A percentile compares a stretch with the other conserved stretches of the same genome.
Conservation (phyloP, 2,797 vertebrate species). For the Paguma larvata region DNA sequence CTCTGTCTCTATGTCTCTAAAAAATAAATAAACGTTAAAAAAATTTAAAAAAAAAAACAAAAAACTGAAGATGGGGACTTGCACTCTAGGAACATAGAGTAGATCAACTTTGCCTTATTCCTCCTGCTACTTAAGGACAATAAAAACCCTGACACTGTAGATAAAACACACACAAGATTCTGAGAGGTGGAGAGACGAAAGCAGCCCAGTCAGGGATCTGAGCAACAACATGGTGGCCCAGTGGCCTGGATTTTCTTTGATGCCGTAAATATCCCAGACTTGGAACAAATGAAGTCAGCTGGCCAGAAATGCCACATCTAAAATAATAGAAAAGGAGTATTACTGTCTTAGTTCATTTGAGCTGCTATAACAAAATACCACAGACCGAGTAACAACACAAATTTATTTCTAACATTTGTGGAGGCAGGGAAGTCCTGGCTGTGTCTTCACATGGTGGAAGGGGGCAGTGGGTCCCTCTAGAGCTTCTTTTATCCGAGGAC, state of each 20-base stretch:
- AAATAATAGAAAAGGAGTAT: background rate
- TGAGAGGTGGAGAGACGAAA: background rate
- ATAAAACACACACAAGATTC: background rate
- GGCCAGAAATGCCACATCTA: background rate
- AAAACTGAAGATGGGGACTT: background rate
- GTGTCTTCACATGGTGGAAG: background rate
- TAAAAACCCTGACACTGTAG: background rate
- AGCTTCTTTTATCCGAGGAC: background rate
- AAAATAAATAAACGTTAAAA: no score
- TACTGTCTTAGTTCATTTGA: background rate
- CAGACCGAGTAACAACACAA: background rate
- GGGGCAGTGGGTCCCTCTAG: background rate
- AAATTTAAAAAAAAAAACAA: background rate
- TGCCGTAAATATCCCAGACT: background rate
- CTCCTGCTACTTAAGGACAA: background rate
- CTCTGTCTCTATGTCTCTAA: no score
- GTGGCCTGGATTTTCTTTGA: background rate
- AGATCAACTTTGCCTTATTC: background rate
- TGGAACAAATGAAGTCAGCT: background rate
- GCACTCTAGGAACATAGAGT: constrained; percentile 81
- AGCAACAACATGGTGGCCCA: background rate
- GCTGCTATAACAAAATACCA: background rate
- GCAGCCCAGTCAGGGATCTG: background rate
- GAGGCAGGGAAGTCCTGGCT: background rate
- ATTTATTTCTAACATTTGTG: background rate